These are phyloP conservation scores for Dryococelus australis DNA, from an alignment of 2,888 invertebrate species.

Conservation along the genomic window DNA sequence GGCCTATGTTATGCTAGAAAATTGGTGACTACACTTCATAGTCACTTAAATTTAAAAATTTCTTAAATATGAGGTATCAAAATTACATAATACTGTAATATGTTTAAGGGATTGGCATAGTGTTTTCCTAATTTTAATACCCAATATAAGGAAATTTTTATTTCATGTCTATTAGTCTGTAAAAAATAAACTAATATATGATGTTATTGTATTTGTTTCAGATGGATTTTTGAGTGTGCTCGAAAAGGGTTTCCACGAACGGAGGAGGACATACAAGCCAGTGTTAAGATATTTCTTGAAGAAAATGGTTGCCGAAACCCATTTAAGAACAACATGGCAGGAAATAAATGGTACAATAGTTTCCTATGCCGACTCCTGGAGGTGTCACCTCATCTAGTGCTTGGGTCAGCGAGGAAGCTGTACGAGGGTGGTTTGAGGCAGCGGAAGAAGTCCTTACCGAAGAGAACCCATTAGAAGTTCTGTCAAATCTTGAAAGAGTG, in stretches of 20 bases:
- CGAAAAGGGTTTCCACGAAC: slow-evolving; percentile 28
- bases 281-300: too few relatives aligned
- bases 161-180: too few relatives aligned
- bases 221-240: slow-evolving; percentile 22
- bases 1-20: too few relatives aligned
- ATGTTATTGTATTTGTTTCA: too few relatives aligned
- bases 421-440: background rate
- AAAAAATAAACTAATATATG: too few relatives aligned
- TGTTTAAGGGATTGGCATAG: background rate
- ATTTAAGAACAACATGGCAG: too few relatives aligned
- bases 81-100: too few relatives aligned
- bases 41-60: background rate
- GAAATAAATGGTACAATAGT: background rate
- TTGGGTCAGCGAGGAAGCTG: slow-evolving; percentile 52
- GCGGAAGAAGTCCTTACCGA: too few relatives aligned
- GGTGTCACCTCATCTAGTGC: slow-evolving; percentile 49
- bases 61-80: background rate
- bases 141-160: too few relatives aligned
- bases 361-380: slow-evolving; percentile 28
- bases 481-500: slow-evolving; percentile 52
- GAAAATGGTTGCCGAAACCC: too few relatives aligned
- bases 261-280: slow-evolving; percentile 23
- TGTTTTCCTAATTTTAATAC: too few relatives aligned
- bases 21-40: too few relatives aligned
- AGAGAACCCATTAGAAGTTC: background rate